Evolutionary conservation across 2,113 vertebrate genomes (phyloP).

Genomic region (cattle (Bos taurus)): DNA sequence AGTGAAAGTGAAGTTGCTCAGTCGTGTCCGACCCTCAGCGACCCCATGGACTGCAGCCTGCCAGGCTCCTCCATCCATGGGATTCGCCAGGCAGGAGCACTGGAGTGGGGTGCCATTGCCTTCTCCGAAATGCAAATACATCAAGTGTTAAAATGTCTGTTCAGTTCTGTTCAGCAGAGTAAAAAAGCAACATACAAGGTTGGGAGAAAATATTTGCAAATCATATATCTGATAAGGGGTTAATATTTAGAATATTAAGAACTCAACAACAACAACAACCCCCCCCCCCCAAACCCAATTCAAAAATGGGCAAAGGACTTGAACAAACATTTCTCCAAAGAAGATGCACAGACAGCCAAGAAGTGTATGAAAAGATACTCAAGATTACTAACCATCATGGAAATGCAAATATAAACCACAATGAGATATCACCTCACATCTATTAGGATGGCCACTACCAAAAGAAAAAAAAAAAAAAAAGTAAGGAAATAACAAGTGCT

Average conservation of each 20-base stretch:
- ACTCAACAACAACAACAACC: background rate
- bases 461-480: background rate
- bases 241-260: background rate
- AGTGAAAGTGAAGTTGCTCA: too few species aligned
- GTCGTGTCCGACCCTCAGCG: too few species aligned
- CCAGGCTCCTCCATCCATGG: too few species aligned
- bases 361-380: background rate
- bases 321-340: background rate
- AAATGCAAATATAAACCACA: background rate
- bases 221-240: background rate
- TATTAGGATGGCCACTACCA: background rate
- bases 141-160: background rate
- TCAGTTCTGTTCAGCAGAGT: background rate
- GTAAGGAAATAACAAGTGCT: background rate
- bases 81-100: too few species aligned
- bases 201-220: background rate
- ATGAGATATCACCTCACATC: background rate
- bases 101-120: too few species aligned
- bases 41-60: too few species aligned
- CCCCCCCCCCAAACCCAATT: background rate
- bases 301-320: background rate
- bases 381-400: background rate
- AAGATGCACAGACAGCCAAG: background rate
- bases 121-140: background rate
- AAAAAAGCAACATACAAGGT: background rate